Evolutionary conservation across 2,113 vertebrate genomes (phyloP).

Genomic region (Plectropomus leopardus): DNA sequence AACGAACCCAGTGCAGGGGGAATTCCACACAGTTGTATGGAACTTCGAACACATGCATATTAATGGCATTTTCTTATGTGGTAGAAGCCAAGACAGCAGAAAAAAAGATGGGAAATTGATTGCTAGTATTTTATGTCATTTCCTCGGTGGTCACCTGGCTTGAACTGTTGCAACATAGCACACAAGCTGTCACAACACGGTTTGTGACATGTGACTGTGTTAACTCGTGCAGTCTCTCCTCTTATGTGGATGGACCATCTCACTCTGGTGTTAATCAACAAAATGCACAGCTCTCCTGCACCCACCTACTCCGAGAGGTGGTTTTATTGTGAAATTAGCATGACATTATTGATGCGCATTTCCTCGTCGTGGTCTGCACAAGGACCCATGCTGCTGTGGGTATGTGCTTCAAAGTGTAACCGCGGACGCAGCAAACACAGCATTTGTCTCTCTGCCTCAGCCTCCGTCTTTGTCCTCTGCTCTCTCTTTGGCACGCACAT

Average conservation of each 20-base stretch:
- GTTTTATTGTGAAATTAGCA: slow-evolving; percentile 55
- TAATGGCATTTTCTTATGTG: neutral
- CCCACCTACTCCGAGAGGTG: slow-evolving; percentile 49
- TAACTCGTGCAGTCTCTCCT: neutral
- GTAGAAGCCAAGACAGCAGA: neutral
- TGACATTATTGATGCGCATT: slow-evolving; percentile 50
- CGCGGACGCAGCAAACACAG: slow-evolving; percentile 2
- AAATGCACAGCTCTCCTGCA: slow-evolving; percentile 35
- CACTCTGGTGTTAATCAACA: slow-evolving; percentile 46
- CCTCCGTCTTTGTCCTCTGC: slow-evolving; percentile 6
- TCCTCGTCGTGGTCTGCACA: slow-evolving; percentile 39
- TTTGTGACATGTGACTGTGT: slow-evolving; percentile 5
- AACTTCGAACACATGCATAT: slow-evolving; percentile 27
- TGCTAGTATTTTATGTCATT: neutral
- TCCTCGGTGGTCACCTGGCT: slow-evolving; percentile 9
- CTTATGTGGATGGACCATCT: slow-evolving; percentile 41
- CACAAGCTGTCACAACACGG: slow-evolving; percentile 14
- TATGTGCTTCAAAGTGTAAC: slow-evolving; percentile 22
- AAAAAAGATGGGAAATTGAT: neutral
- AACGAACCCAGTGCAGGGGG: slow-evolving; percentile 33
- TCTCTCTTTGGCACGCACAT: slow-evolving; percentile 27
- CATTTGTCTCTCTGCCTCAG: slow-evolving; percentile 33
- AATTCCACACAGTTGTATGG: slow-evolving; percentile 21
- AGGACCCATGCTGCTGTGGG: slow-evolving; percentile 18
- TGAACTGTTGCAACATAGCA: neutral